Base-by-base conservation (phyloP, 2,888 invertebrate species). In the Arge pagana region DNA sequence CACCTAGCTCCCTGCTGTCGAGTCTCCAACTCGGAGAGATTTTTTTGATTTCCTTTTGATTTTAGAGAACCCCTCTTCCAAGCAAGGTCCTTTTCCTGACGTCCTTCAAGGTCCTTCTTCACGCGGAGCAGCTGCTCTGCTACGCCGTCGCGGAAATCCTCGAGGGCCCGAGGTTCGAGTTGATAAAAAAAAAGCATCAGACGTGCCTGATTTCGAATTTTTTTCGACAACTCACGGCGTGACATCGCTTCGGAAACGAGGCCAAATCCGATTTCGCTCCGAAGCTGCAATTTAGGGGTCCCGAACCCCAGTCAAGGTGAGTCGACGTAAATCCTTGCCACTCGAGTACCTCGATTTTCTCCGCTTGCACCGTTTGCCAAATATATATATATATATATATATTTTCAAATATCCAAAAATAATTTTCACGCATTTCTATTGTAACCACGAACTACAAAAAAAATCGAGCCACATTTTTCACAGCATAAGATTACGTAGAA, bases 41-140 rank as follows among this genome's bases (percentile, higher is more conserved):
- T 66, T 64, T 61, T 56, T 54, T 61, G 50, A 56, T 64, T 67
- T 66, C 64, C 65, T 65, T 33, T 49, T 31, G 53, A 53, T 52
- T 36, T 50, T 52, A 55, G 56, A 60, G 61, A 69, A 69, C 67
- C 62, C 64, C 60, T 55, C 53, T 45, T 30, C 45, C 16, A 45
- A 35, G 33, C 45, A 45, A 31, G n/a, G n/a, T n/a, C n/a, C n/a
- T n/a, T n/a, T n/a, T n/a, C 33, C 23, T 45, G 35, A 45, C 33
- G 45, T 45, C 45, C 45, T 45, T 45, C 35, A 35, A 45, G 33
- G 45, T 45, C 45, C 45, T 45, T 45, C 45, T 33, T 45, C 45
- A 35, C 45, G 48, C 45, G 50, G 24, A 52, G 58, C 64, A 64
- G 64, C 63, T 64, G 64, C 59, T 65, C 55, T 45, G 23, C 16